Base-by-base conservation (phyloP, 2,888 invertebrate genomes). In the Sphaerophoria rueppellii region DNA sequence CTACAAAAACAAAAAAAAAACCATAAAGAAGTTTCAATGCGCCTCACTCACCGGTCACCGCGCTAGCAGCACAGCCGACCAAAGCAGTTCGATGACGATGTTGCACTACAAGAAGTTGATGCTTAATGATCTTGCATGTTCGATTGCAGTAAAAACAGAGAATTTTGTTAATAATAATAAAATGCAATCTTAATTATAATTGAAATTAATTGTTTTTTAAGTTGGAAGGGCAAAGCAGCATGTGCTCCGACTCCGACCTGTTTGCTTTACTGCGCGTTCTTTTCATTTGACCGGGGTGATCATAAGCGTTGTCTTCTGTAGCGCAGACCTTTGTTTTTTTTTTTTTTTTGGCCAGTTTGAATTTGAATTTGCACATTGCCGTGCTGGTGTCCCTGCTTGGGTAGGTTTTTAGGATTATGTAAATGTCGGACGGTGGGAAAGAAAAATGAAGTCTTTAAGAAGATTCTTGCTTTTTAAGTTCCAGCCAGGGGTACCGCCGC, bases 161-260 rank as follows among this genome's bases (percentile, higher is more conserved):
- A 80, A 69, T 80, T 80, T 80, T 85, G 80, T 85, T 80, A 67
- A 80, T 72, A 76, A 82, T 77, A 82, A 76, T 76, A 80, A 85
- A 85, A 85, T 63, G 80, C 75, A 69, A 61, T 80, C 80, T 85
- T 80, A 85, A 85, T 85, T 80, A 80, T 85, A 80, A 85, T 85
- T 80, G 80, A 80, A 85, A 85, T 85, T 85, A 80, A 85, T 85
- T 80, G 75, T 73, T 85, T 85, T 83, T 83, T 83, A 83, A 80
- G 76, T 80, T 76, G 65, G 35, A 67, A 70, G 48, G 48, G 71
- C 65, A 70, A 9, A 34, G 40, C 65, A 75, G 48, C 69, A 57
- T 65, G 46, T 60, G 55, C 16, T 43, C 16, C 43, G 11, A 48
- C 32, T 3, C 7, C 32, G n/a, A 34, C 24, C 65, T 34, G 16